Conservation (phyloP, 1,140 invertebrate genomes). For the Anthonomus grandis region DNA sequence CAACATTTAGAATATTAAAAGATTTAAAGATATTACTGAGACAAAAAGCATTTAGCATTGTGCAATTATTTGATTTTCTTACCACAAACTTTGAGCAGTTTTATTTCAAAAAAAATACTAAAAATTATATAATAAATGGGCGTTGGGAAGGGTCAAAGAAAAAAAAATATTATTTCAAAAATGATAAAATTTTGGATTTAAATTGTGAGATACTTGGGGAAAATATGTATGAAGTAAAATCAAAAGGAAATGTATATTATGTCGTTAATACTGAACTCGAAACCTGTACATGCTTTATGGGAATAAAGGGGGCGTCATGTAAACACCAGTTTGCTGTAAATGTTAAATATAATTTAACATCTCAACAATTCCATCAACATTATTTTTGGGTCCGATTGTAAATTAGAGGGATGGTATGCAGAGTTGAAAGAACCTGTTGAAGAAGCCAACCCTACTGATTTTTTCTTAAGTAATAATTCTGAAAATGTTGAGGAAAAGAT, state of each 20-base stretch:
- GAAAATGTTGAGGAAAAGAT: too few relatives aligned
- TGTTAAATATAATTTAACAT: neutral
- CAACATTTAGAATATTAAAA: too few relatives aligned
- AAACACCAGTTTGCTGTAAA: neutral
- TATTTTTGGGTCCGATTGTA: neutral
- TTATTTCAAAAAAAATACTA: neutral
- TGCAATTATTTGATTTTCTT: neutral
- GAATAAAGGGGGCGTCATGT: too few relatives aligned
- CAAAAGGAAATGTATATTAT: neutral
- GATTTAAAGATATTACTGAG: neutral
- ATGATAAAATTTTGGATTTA: neutral
- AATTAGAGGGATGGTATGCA: neutral
- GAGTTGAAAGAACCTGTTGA: neutral
- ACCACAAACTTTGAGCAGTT: neutral
- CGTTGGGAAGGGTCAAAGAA: neutral
- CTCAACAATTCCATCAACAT: neutral
- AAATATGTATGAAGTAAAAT: neutral
- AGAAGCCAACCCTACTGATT: neutral
- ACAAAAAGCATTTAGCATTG: neutral
- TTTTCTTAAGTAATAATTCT: neutral
- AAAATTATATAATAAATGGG: neutral
- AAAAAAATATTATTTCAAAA: neutral
- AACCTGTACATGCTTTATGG: neutral
- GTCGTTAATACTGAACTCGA: neutral
- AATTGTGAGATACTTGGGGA: neutral